These are phyloP conservation scores for Styela clava DNA, from an alignment of 23 tunicate genomes.

Conservation along the genomic window DNA sequence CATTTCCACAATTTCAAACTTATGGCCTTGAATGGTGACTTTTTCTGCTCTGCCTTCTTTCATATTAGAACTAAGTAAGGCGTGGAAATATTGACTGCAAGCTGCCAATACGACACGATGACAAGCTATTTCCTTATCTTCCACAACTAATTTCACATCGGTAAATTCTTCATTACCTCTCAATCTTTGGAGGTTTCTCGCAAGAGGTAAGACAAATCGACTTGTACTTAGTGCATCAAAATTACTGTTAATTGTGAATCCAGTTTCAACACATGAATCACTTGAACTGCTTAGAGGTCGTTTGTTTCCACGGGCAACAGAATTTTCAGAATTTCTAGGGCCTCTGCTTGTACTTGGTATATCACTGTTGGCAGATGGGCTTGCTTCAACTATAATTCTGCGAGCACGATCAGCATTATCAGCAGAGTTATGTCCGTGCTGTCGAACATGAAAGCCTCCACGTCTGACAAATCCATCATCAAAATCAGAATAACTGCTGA, in stretches of 20 bases:
- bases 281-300: slow-evolving; percentile 31
- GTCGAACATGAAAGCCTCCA: neutral
- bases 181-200: slow-evolving; percentile 15
- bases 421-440: neutral
- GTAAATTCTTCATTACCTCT: slow-evolving; percentile 61
- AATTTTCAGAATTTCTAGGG: neutral
- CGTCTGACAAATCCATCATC: neutral
- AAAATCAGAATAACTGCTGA: slow-evolving; percentile 33
- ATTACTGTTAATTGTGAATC: slow-evolving; percentile 8
- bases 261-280: slow-evolving; percentile 33
- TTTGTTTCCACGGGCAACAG: neutral
- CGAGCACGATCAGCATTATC: neutral
- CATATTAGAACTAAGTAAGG: slow-evolving; percentile 70
- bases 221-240: neutral
- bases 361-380: neutral
- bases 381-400: neutral
- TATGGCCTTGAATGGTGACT: slow-evolving; percentile 66
- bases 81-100: slow-evolving; percentile 77
- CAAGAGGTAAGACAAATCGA: slow-evolving; percentile 10
- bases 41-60: slow-evolving; percentile 65
- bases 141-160: slow-evolving; percentile 68
- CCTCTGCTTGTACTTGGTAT: slow-evolving; percentile 20
- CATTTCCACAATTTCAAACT: slow-evolving; percentile 56
- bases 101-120: slow-evolving; percentile 85
- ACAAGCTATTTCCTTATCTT: slow-evolving; percentile 66